phyloP scores from a whole-genome alignment of 64 coral and sea anemone species.

The Catalaphyllia jardinei region DNA sequence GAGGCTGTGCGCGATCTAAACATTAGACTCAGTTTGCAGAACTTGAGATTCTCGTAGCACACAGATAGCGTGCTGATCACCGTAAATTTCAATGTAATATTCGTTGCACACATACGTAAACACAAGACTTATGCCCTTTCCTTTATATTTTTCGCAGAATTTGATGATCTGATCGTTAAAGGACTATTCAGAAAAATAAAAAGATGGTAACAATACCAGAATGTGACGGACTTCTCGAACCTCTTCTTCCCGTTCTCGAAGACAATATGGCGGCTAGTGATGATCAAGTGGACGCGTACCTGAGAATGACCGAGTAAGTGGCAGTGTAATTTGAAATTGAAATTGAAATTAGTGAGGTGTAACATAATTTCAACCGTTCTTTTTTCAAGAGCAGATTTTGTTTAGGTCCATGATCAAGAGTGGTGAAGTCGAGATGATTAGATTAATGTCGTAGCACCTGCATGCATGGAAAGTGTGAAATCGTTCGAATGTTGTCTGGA shows the following conservation, averaged over 20 bases:
- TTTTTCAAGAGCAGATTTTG: no score
- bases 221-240: conserved; percentile 45
- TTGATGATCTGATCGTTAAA: not conserved
- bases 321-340: not conserved
- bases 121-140: not conserved
- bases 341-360: no score
- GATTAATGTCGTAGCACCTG: no score
- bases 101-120: not conserved
- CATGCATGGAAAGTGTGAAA: no score
- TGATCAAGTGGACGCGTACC: conserved; percentile 56
- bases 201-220: conserved; percentile 74
- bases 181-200: not conserved
- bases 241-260: conserved; percentile 54
- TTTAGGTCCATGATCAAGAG: no score
- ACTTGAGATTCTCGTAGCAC: not conserved
- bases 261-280: conserved; percentile 40
- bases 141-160: not conserved
- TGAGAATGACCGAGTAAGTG: conserved; percentile 62
- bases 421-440: not conserved
- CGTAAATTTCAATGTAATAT: not conserved
- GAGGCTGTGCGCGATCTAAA: not conserved
- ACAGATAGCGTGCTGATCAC: not conserved
- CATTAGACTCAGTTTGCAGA: not conserved
- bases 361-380: no score
- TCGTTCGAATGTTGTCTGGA: no score